Evolutionary conservation across 2,113 vertebrate genomes (phyloP), one percentile per base, ranked within the genome.

Genomic region (Columba livia): DNA sequence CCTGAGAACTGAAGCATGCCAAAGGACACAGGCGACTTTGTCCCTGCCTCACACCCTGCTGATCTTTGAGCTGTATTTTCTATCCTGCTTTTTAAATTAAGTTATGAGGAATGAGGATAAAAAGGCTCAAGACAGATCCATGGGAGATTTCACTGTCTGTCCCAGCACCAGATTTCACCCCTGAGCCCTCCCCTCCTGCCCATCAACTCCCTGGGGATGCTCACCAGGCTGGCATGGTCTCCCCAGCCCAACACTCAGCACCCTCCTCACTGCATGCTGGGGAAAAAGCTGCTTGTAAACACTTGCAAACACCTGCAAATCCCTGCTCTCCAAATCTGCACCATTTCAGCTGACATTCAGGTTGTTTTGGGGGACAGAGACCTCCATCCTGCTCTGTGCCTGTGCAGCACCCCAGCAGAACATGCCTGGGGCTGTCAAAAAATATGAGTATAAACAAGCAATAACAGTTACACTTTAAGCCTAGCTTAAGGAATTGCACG

Each of bases 111-210:
- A 81, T 0, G 6, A 67, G 40, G 47, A 44, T 10, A 34, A 58
- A 87, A 77, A 29, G 12, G n/a, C 48, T 84, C 67, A 64, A 38
- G 36, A 19, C 42, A 34, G 19, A 19, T 3, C n/a, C 19, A 7
- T 0, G 4, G 64, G 18, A n/a, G 28, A 31, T 28, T 7, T 5
- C 0, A 2, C 5, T n/a, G 42, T 10, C 53, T 81, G 69, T 62
- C 29, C 61, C 71, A 15, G 25, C 8, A 56, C 48, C 42, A 40
- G 56, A 44, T 26, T 28, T 65, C 12, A 23, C 1, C 58, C 65
- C 16, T 14, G 18, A 34, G n/a, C 32, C 40, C 9, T 40, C 32
- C 65, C 13, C 47, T 66, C 38, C 47, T 36, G 34, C 14, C 44
- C 66, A 26, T 20, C 61, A 18, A 21, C 10, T 56, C 14, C 89